Evolutionary conservation across 1,140 invertebrate species (phyloP).

Genomic region (Heliconius hermathena): DNA sequence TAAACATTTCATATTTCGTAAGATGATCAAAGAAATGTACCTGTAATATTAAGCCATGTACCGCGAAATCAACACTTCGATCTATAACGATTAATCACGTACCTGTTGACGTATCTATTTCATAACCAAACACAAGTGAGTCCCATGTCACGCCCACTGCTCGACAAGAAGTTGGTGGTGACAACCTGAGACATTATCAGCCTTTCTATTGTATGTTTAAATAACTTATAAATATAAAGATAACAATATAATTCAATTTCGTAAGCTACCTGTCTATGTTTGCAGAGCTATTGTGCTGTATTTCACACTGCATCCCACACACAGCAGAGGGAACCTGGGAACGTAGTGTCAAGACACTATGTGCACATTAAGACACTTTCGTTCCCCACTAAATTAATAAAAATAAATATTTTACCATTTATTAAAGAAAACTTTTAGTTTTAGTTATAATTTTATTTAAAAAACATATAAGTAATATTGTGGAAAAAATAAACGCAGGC

Average conservation of each 20-base stretch:
- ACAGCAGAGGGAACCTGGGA: no score
- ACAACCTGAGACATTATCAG: constrained; percentile 42
- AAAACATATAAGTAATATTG: no score
- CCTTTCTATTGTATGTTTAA: constrained; percentile 33
- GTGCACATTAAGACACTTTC: no score
- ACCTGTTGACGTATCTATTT: constrained; percentile 24
- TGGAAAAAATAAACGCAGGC: no score
- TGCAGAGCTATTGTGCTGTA: neutral
- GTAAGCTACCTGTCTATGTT: neutral
- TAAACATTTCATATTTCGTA: neutral
- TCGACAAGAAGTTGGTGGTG: constrained; percentile 39
- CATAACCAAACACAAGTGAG: constrained; percentile 17
- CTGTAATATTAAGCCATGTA: neutral
- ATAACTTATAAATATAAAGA: neutral
- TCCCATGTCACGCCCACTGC: constrained; percentile 44
- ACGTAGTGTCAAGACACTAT: no score
- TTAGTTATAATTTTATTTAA: no score
- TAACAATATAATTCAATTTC: neutral
- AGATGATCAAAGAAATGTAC: neutral
- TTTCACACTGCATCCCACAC: no score
- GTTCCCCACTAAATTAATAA: no score
- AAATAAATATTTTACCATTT: no score
- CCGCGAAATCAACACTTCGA: neutral
- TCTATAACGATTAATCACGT: constrained; percentile 1
- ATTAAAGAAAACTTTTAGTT: no score